phyloP scores from a whole-genome alignment of 2,888 invertebrate species.

The Alcis repandata region DNA sequence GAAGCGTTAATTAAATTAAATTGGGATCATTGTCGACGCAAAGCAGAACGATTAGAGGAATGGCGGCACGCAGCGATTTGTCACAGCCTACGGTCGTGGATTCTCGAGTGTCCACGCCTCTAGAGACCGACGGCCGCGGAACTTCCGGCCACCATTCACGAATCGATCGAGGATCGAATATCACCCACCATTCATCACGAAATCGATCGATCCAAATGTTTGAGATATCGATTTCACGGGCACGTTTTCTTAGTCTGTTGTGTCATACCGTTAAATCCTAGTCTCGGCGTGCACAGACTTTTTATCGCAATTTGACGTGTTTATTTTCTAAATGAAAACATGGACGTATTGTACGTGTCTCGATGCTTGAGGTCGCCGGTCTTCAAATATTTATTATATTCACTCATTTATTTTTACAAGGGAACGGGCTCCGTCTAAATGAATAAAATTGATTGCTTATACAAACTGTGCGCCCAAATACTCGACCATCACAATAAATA shows the following conservation, averaged over 20 bases:
- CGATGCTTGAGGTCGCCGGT: constrained; percentile 10
- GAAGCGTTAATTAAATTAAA: constrained; percentile 81
- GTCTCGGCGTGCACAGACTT: constrained; percentile 35
- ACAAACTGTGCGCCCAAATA: constrained; percentile 86
- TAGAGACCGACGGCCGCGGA: constrained; percentile 39
- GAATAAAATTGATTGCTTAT: constrained; percentile 87
- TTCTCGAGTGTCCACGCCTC: constrained; percentile 48
- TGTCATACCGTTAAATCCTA: constrained; percentile 55
- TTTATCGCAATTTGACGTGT: constrained; percentile 41
- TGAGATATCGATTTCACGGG: constrained; percentile 79
- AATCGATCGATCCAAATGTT: constrained; percentile 78
- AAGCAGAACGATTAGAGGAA: constrained; percentile 70
- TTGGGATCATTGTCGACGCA: constrained; percentile 71
- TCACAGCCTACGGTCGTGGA: constrained; percentile 70
- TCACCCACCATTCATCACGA: constrained; percentile 78
- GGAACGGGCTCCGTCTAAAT: constrained; percentile 82
- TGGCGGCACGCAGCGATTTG: constrained; percentile 79
- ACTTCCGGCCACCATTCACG: constrained; percentile 81
- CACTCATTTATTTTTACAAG: constrained; percentile 81
- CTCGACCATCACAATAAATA: constrained; percentile 85
- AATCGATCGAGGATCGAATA: constrained; percentile 77
- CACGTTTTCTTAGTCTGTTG: constrained; percentile 61
- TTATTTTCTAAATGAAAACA: constrained; percentile 38
- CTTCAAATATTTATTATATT: constrained; percentile 52
- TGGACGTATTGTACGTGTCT: constrained; percentile 16